Percentiles rank a stretch among this genome's conserved stretches.
These are phyloP conservation scores for Phataginus tricuspis DNA, from an alignment of 2,797 vertebrate genomes.

Conservation along the genomic window DNA sequence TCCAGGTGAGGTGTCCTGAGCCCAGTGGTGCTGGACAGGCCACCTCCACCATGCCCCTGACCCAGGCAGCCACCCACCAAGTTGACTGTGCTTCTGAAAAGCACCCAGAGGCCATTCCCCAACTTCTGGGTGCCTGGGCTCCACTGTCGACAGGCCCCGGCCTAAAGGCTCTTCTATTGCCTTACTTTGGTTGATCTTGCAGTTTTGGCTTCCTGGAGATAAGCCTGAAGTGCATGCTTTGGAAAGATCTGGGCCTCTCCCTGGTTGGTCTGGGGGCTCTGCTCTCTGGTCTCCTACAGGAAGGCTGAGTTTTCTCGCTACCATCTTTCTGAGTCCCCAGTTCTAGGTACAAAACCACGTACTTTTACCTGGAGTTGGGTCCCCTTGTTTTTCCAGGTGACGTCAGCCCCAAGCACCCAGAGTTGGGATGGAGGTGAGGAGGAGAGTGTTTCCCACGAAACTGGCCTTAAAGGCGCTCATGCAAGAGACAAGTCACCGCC, in stretches of 20 bases:
- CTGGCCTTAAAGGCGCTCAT: neutral
- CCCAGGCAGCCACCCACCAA: neutral
- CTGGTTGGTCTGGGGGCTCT: neutral
- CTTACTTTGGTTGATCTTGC: neutral
- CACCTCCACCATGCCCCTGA: neutral
- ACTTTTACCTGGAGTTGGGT: neutral
- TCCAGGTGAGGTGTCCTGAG: neutral
- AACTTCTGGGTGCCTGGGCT: neutral
- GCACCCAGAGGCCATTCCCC: neutral
- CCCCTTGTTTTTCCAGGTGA: neutral
- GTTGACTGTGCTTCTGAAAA: neutral
- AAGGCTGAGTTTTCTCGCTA: neutral
- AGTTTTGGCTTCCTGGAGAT: neutral
- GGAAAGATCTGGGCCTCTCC: neutral
- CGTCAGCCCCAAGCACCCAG: neutral
- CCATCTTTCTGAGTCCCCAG: neutral
- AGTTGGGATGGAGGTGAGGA: neutral
- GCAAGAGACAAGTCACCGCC: neutral
- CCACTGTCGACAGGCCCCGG: accelerated
- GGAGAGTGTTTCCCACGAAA: neutral
- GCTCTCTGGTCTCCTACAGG: neutral
- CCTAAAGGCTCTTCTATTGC: neutral
- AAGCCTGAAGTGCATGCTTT: neutral
- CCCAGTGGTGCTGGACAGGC: neutral
- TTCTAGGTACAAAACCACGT: neutral